phyloP scores from a whole-genome alignment of 1,140 invertebrate species.

The Glossosoma conforme region DNA sequence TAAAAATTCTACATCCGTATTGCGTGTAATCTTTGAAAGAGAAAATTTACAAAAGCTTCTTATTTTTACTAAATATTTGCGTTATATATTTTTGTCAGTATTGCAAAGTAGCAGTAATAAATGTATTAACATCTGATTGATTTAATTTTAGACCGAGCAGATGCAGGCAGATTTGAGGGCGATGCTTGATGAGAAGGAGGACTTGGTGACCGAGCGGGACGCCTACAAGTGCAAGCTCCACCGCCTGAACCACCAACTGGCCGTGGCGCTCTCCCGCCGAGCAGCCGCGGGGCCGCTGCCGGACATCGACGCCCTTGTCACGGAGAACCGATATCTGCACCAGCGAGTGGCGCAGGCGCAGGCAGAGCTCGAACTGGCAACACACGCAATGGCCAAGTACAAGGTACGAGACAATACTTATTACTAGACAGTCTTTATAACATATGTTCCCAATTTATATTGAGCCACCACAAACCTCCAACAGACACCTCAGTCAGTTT shows the following conservation, averaged over 20 bases:
- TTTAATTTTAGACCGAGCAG: conserved; percentile 56
- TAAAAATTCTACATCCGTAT: too few relatives aligned
- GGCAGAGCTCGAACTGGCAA: conserved; percentile 73
- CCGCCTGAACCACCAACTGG: conserved; percentile 75
- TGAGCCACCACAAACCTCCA: not conserved
- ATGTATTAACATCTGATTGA: too few relatives aligned
- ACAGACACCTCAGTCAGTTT: too few relatives aligned
- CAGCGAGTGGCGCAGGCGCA: conserved; percentile 74
- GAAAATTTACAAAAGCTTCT: too few relatives aligned
- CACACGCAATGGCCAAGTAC: conserved; percentile 65
- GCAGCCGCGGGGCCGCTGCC: conserved; percentile 51
- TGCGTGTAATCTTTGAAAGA: too few relatives aligned
- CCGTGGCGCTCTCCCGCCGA: conserved; percentile 59
- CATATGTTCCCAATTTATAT: not conserved
- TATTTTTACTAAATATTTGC: too few relatives aligned
- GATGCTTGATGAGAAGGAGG: conserved; percentile 83
- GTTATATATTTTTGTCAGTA: too few relatives aligned
- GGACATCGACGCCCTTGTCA: conserved; percentile 76
- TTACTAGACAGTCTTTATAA: conserved; percentile 2
- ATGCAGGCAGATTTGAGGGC: conserved; percentile 68
- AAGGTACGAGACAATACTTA: conserved; percentile 48
- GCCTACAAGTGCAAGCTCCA: conserved; percentile 83
- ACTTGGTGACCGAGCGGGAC: conserved; percentile 73
- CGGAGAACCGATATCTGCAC: conserved; percentile 80
- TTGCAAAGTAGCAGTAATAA: too few relatives aligned